Base-by-base conservation (phyloP, 2,888 invertebrate species). In the Cryptocephalus primarius region DNA sequence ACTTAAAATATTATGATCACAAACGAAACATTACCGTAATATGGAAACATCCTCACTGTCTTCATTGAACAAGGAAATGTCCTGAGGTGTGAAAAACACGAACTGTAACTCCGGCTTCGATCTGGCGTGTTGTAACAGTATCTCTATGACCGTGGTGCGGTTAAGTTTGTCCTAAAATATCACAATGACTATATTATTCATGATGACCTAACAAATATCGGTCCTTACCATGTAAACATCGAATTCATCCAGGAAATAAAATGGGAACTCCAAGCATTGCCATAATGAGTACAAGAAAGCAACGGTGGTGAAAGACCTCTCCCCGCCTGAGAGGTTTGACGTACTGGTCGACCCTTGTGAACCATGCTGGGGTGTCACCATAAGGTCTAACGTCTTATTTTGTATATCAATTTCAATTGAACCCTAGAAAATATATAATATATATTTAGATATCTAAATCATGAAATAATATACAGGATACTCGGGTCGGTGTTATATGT, bases 161-260 rank as follows among this genome's bases (percentile, higher is more conserved):
- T 91, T 91, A 43, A 88, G 78, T 71, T 85, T 83, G 67, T 93
- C 92, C 89, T 89, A 64, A 50, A 64, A 66, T 59, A 49, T 51
- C 47, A 45, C 47, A 39, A 43, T 4, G 8, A 13, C 11, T 9
- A 39, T 1, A 32, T 43, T 8, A 9, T 14, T 11, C 14, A 32
- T 32, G 41, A 4, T 2, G 6, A 22, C 6, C 22, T 4, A 22
- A 22, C 22, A 22, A 22, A 22, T 22, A 22, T 22, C n/a, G 11
- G 33, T 11, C 41, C 66, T 67, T 64, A 88, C 93, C 87, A 96
- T 94, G 65, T 90, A 96, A 0, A 96, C 93, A 64, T 96, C 95
- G 66, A 94, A 96, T 75, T 97, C 96, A 69, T 96, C 96, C 57
- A 96, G 75, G 68, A 93, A 83, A 75, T 86, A 86, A 72, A 97